Conservation (phyloP, 2,888 invertebrate species). For the Clivina fossor region DNA sequence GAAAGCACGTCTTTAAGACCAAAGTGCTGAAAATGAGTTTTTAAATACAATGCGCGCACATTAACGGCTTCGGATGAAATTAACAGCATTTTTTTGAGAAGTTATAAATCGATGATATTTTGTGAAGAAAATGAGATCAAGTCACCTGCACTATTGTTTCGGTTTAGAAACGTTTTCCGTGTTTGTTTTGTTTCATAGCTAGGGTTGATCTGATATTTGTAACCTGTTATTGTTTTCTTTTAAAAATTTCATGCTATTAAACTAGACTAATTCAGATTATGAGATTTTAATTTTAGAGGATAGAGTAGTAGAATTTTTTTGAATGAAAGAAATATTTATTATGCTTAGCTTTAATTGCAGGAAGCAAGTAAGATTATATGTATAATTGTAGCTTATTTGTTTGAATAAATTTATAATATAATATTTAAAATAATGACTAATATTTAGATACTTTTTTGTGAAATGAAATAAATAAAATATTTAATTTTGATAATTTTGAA, state of each 20-base stretch:
- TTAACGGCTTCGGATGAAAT: slow-evolving; percentile 22
- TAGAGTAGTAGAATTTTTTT: too few species aligned
- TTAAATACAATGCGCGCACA: slow-evolving; percentile 20
- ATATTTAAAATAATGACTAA: too few species aligned
- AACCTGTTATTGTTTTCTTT: neutral
- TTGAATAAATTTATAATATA: too few species aligned
- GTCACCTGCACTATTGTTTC: slow-evolving; percentile 20
- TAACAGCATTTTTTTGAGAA: slow-evolving; percentile 7
- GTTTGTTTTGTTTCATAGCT: slow-evolving; percentile 20
- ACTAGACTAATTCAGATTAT: neutral
- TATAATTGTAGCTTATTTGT: too few species aligned
- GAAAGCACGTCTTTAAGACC: slow-evolving; percentile 16
- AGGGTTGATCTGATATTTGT: neutral
- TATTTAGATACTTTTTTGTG: too few species aligned
- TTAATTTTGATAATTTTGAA: too few species aligned
- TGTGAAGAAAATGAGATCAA: neutral
- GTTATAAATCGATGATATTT: slow-evolving; percentile 9
- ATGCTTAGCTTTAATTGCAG: too few species aligned
- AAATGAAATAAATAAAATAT: too few species aligned
- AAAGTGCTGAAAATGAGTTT: slow-evolving; percentile 33
- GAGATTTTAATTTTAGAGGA: slow-evolving; percentile 5
- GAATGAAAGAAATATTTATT: too few species aligned
- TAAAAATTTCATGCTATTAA: too few species aligned
- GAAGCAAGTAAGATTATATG: too few species aligned
- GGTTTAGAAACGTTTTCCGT: slow-evolving; percentile 12